Evolutionary conservation across 2,888 invertebrate genomes (phyloP), one percentile per base, ranked within the genome.

Genomic region (Agelastica alni): DNA sequence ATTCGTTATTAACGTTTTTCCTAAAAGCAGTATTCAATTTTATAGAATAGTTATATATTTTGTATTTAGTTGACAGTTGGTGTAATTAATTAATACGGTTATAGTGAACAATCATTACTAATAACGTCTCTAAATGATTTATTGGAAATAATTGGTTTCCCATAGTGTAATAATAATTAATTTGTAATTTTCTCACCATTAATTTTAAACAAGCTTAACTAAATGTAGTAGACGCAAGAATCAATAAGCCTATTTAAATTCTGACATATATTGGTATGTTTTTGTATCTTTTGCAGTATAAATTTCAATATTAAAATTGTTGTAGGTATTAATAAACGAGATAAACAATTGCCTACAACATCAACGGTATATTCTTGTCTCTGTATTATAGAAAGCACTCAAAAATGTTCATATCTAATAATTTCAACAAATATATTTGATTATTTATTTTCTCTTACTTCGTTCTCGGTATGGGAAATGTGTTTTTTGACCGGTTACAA

Each of bases 371-470:
- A 42, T 49, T 31, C 10, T 32, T 4, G 20, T 49, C 18, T 10
- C 20, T 20, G 18, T 41, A 14, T 18, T 32, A 47, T 41, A 47
- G 56, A 56, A 56, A 56, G 51, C 56, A 56, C 56, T 56, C 37
- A 51, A 37, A 34, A 31, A 12, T 46, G 14, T 42, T 22, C 47
- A 48, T 41, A 32, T 37, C 36, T 56, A 56, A 56, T 56, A 51
- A 51, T 51, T 51, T 56, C 36, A 36, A 47, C 51, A 46, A 51
- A 56, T 49, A 53, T 51, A 39, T 54, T 54, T 54, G 43, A 54
- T 48, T 51, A 46, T 44, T 44, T 51, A 56, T 56, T 56, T 56
- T 56, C 51, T 56, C 46, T 51, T n/a, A 47, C 28, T 43, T 39
- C 36, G 41, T 42, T 36, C 46, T 51, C 37, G 36, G 51, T 43